Evolutionary conservation across 23 tunicate species (phyloP).

Genomic region (Phallusia fumigata): DNA sequence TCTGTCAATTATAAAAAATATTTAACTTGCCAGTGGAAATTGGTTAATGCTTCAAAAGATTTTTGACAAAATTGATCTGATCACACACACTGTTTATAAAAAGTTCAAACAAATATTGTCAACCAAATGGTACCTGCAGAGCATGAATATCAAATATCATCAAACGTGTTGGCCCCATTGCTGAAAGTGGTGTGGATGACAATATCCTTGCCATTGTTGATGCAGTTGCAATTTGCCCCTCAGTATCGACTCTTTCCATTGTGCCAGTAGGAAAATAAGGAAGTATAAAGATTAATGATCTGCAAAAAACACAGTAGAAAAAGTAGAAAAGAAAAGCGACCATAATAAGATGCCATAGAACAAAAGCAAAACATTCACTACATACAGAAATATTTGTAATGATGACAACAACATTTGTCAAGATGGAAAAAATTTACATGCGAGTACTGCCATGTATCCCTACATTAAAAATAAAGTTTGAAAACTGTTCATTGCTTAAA

Average conservation of each 20-base stretch:
- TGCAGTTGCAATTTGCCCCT: conserved; percentile 92
- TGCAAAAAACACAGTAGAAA: background rate
- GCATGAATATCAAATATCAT: conserved; percentile 84
- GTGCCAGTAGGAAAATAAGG: conserved; percentile 91
- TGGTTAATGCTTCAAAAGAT: too few species aligned
- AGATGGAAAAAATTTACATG: too few species aligned
- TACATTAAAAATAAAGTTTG: too few species aligned
- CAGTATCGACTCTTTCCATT: conserved; percentile 85
- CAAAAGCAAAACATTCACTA: too few species aligned
- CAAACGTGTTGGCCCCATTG: conserved; percentile 72
- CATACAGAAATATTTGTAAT: too few species aligned
- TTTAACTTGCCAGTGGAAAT: too few species aligned
- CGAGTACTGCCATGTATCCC: too few species aligned
- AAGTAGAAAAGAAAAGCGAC: background rate
- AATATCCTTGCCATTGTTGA: conserved; percentile 71
- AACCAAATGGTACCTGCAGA: conserved; percentile 43
- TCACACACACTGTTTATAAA: too few species aligned
- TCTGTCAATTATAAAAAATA: too few species aligned
- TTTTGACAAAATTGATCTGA: too few species aligned
- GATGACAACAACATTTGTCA: too few species aligned
- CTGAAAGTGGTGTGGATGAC: conserved; percentile 71
- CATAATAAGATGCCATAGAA: background rate
- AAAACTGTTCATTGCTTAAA: background rate
- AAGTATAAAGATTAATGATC: conserved; percentile 72
- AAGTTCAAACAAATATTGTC: too few species aligned